Evolutionary conservation across 2,888 invertebrate genomes (phyloP), one percentile per base, ranked within the genome.

Genomic region (Petrophora chlorosata): DNA sequence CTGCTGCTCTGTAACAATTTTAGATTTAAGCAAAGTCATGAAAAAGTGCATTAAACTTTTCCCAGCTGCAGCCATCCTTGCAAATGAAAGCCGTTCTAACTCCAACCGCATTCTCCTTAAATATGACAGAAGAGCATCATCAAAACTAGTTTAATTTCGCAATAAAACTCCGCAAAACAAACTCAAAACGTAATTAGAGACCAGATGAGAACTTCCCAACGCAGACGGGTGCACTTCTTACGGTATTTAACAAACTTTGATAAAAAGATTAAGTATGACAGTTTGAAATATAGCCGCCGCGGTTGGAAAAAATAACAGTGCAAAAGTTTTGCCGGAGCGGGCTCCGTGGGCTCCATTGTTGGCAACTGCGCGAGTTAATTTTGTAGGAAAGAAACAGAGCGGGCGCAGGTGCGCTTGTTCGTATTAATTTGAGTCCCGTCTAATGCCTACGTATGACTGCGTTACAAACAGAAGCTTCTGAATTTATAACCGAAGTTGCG

Each of bases 221-320:
- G 73, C 75, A 77, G 84, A 79, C 86, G 84, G 85, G 81, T 87
- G 88, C 87, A 85, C 79, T 85, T 80, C 87, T 84, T 84, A 80
- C 72, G 72, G 80, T 82, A 75, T 86, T 88, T 88, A 88, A 80
- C 87, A 82, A 89, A 90, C 85, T 90, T 89, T 89, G 90, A 90
- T 90, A 90, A 90, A 88, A 86, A 90, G 90, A 90, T 90, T 89
- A 90, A 90, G 79, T 88, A 86, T 89, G 90, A 89, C 90, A 90
- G 84, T 87, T 87, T 90, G 90, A 90, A 90, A 90, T 90, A 90
- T 89, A 81, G 87, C 88, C 77, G 74, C 79, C 82, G 84, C 79
- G 82, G 80, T 79, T 69, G 77, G 70, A 84, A 83, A 82, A 85
- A 85, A 85, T 73, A 85, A 85, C 81, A 81, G 78, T 70, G 82